Base-by-base conservation (phyloP, 2,888 invertebrate genomes). In the Orthosia gothica region DNA sequence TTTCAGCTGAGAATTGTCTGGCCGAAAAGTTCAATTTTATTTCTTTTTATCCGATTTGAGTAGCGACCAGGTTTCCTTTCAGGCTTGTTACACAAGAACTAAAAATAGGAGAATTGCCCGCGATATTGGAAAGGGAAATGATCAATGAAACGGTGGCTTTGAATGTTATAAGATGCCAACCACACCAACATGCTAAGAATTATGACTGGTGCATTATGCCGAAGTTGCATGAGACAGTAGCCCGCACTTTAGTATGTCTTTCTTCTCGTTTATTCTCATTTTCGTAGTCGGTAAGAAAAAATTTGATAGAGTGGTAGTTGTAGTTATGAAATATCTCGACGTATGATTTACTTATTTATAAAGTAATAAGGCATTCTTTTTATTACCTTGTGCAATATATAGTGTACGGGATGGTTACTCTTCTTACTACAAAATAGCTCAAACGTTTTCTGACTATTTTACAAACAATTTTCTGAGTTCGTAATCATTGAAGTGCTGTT, bases 21-120 rank as follows among this genome's bases (percentile, higher is more conserved):
- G 50, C 52, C 68, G 68, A 81, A 81, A 81, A 57, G 47, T 81
- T 79, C 50, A 47, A 61, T 59, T 76, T 81, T 55, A 68, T 81
- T 68, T 81, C 26, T 65, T 82, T 79, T 79, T 61, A 64, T 64
- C 50, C 20, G 26, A 62, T 74, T 78, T 55, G 47, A 32, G 45
- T 61, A 47, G 55, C 20, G 45, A 74, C 57, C 78, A 81, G 76
- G 63, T 79, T 64, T 79, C 58, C 26, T 54, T 58, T 32, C 47
- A 26, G 5, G 20, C 40, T 61, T 52, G 23, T 23, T 40, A 77
- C 58, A n/a, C 13, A 54, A 20, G 20, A 70, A 55, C 20, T 26
- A 62, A 71, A 62, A 26, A 23, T 45, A 50, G n/a, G 16, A 71
- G 20, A 70, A 50, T 79, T 79, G 45, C 18, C 12, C 13, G 11